Conservation (phyloP, 2,797 vertebrate genomes). For the Schizopygopsis malacanthus region DNA sequence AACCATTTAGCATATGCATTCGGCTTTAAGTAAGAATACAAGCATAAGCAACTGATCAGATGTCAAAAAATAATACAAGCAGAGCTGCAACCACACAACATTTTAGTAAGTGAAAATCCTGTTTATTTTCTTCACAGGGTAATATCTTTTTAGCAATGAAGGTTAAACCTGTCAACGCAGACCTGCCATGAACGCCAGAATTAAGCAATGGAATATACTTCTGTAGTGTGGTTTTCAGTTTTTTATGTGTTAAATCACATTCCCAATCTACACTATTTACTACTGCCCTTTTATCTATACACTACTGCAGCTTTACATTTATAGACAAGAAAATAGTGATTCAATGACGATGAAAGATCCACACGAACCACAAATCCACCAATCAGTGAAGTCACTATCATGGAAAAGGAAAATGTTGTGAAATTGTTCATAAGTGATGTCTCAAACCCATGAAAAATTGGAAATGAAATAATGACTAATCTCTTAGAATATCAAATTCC, state of each 20-base stretch:
- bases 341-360: not conserved
- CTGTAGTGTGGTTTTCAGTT: not conserved
- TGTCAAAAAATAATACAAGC: not conserved
- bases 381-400: not conserved
- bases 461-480: not conserved
- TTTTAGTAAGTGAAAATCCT: not conserved
- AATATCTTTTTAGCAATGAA: not conserved
- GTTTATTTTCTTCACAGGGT: not conserved
- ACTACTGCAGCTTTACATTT: not conserved
- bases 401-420: not conserved
- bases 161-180: not conserved
- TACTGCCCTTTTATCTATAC: too few species aligned
- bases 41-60: not conserved
- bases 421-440: not conserved
- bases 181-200: not conserved
- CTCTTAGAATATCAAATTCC: not conserved
- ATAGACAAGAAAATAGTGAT: not conserved
- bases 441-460: not conserved
- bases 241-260: not conserved
- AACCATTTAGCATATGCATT: not conserved
- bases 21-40: not conserved
- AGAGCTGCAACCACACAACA: not conserved
- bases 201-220: not conserved
- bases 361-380: not conserved
- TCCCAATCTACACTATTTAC: not conserved